Percentiles rank a stretch among this genome's conserved stretches.
phyloP scores from a whole-genome alignment of 2,113 vertebrate genomes.

The Labeo rohita region DNA sequence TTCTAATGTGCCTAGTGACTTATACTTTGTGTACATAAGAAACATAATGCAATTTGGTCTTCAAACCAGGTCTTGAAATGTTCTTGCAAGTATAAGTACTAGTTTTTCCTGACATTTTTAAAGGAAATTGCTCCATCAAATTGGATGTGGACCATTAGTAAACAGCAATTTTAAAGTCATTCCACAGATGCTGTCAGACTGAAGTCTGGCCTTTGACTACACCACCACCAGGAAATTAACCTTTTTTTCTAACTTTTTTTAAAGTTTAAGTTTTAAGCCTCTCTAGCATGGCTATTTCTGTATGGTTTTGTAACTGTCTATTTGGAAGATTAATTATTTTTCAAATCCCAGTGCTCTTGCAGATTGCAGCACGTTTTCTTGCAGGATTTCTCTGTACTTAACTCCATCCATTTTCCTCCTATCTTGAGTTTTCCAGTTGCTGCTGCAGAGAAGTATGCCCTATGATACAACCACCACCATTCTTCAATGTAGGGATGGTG shows the following conservation, averaged over 20 bases:
- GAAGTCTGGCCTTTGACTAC: neutral
- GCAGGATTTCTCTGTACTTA: neutral
- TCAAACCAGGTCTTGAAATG: neutral
- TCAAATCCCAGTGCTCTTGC: constrained; percentile 10
- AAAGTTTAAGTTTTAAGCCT: neutral
- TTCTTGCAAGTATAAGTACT: neutral
- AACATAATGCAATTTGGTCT: too few species aligned
- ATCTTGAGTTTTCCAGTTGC: constrained; percentile 13
- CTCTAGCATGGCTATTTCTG: neutral
- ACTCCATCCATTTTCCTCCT: constrained; percentile 27
- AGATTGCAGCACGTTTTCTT: constrained; percentile 24
- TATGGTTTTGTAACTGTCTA: neutral
- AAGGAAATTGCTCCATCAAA: neutral
- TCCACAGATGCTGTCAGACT: constrained; percentile 8
- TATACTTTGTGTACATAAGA: too few species aligned
- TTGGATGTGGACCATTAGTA: neutral
- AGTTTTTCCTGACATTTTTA: neutral
- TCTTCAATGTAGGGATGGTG: neutral
- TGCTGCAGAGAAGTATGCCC: neutral
- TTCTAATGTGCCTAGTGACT: too few species aligned
- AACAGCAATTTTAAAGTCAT: constrained; percentile 13
- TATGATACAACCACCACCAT: constrained; percentile 11
- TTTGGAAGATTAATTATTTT: constrained; percentile 29
- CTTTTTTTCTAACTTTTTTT: neutral
- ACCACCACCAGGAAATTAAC: neutral